Evolutionary conservation across 92 coral and sea anemone species (phyloP).

Genomic region (Meandrina meandrites): DNA sequence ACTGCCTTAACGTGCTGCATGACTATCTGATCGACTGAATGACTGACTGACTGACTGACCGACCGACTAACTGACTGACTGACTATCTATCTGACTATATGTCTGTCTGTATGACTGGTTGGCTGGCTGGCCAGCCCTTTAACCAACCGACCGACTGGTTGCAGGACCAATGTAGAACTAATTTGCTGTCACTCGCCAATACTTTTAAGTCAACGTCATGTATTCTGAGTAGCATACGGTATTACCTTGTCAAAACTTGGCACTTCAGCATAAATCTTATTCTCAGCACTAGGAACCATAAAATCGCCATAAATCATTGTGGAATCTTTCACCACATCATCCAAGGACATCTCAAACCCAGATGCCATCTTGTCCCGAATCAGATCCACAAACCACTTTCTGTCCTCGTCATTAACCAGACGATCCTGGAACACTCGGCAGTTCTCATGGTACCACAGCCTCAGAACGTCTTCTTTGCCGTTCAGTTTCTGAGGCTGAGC

Average conservation of each 20-base stretch:
- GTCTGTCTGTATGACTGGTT: not conserved
- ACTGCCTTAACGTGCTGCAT: not conserved
- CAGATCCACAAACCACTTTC: conserved; percentile 86
- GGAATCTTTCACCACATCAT: conserved; percentile 85
- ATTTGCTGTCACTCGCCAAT: too few relatives aligned
- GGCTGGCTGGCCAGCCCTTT: not conserved
- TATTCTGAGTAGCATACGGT: not conserved
- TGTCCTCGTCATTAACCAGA: conserved; percentile 92
- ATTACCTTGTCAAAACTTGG: conserved; percentile 91
- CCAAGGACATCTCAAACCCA: conserved; percentile 75
- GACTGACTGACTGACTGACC: not conserved
- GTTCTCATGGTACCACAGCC: conserved; percentile 98
- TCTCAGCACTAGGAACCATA: conserved; percentile 93
- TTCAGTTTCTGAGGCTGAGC: conserved; percentile 85
- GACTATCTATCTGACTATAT: not conserved
- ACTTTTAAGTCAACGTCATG: too few relatives aligned
- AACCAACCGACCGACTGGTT: not conserved
- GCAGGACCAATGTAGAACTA: not conserved
- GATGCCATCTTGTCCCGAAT: conserved; percentile 87
- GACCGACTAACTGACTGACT: not conserved
- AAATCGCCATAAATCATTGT: conserved; percentile 98
- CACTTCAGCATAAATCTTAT: conserved; percentile 80
- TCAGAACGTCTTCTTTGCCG: conserved; percentile 74
- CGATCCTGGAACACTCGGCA: conserved; percentile 98
- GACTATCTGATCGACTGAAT: not conserved